Evolutionary conservation across 2,113 vertebrate species (phyloP).

Genomic region (Spermophilus dauricus): DNA sequence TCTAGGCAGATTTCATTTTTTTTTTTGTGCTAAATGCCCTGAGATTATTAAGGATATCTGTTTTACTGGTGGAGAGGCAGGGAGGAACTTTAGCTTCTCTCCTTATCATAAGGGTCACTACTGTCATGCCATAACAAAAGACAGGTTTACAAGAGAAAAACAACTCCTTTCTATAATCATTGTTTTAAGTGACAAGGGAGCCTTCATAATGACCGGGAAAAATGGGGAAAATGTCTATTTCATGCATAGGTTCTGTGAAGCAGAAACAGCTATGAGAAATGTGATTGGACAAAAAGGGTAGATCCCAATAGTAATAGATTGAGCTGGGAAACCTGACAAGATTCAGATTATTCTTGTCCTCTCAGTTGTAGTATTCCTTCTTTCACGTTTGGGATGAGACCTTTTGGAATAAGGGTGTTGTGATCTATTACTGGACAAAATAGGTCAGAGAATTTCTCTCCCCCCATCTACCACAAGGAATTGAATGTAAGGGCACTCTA

Average conservation of each 20-base stretch:
- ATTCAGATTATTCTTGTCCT: background rate
- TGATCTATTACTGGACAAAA: background rate
- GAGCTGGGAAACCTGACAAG: background rate
- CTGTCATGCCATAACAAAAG: no score
- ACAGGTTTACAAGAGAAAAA: background rate
- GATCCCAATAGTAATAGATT: background rate
- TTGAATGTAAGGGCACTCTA: no score
- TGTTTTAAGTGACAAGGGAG: background rate
- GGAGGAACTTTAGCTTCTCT: background rate
- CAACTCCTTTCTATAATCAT: background rate
- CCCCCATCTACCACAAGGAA: background rate
- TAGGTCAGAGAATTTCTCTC: background rate
- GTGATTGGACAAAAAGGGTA: background rate
- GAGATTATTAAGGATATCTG: background rate
- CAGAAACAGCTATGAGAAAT: background rate
- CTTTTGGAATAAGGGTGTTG: background rate
- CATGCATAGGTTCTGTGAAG: background rate
- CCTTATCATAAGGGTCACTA: background rate
- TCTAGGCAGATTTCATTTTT: background rate
- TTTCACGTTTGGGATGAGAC: background rate
- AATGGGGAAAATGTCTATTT: background rate
- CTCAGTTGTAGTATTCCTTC: background rate
- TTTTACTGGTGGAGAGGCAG: background rate
- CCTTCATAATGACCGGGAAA: background rate
- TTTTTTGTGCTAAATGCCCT: background rate